These are phyloP conservation scores for Caiman crocodilus DNA, from an alignment of 2,797 vertebrate species.

Conservation along the genomic window DNA sequence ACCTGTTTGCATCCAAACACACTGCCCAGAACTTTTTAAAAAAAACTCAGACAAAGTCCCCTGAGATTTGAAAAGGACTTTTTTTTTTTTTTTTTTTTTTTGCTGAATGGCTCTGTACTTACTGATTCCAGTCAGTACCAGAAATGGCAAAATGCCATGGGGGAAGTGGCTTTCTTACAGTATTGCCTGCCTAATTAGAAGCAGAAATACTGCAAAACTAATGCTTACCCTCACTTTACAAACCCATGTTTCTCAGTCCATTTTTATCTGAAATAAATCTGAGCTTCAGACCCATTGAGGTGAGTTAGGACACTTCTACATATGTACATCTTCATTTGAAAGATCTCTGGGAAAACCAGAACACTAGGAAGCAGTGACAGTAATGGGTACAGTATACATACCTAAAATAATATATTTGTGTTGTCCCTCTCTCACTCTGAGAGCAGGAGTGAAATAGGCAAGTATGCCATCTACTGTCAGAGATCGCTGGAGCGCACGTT, in stretches of 20 bases:
- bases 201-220: not conserved
- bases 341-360: not conserved
- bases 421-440: not conserved
- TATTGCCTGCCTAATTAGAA: not conserved
- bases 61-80: not conserved
- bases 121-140: not conserved
- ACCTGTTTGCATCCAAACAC: not conserved
- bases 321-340: not conserved
- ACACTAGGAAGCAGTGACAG: not conserved
- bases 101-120: not conserved
- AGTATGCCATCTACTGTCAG: slow-evolving; percentile 96
- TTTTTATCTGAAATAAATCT: not conserved
- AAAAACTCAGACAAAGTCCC: not conserved
- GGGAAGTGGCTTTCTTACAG: not conserved
- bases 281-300: not conserved
- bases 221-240: not conserved
- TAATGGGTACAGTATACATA: not conserved
- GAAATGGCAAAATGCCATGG: not conserved
- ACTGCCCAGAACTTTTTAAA: not conserved
- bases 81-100: not conserved
- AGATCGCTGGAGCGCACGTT: slow-evolving; percentile 91
- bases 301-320: not conserved
- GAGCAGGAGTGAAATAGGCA: slow-evolving; percentile 91
- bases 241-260: not conserved
- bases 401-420: not conserved